These are phyloP conservation scores for Desoria tigrina DNA, from an alignment of 2,888 invertebrate genomes.

Conservation along the genomic window DNA sequence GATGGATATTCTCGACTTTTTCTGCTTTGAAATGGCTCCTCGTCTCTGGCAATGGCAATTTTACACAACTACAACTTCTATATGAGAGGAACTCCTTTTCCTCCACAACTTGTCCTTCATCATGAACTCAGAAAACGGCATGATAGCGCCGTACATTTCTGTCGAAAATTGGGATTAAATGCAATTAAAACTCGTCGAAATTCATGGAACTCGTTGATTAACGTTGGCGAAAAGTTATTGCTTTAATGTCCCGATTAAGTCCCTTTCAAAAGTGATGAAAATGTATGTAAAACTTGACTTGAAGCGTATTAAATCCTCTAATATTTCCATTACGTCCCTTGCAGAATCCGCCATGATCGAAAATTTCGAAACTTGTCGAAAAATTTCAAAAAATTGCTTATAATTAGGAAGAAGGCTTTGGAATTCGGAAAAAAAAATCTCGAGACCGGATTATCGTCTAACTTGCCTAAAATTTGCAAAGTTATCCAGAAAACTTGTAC, in stretches of 20 bases:
- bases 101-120: conserved; percentile 14
- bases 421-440: background rate
- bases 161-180: background rate
- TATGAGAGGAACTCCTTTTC: background rate
- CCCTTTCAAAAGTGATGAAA: too few species aligned
- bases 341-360: conserved; percentile 15
- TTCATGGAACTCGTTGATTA: background rate
- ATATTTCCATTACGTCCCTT: conserved; percentile 16
- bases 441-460: background rate
- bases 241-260: too few species aligned
- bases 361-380: conserved; percentile 12
- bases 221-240: too few species aligned
- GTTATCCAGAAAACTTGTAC: background rate
- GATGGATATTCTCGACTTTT: background rate
- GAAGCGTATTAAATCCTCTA: background rate
- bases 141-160: conserved; percentile 17
- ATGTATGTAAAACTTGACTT: too few species aligned
- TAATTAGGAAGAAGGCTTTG: background rate
- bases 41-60: background rate
- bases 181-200: background rate
- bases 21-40: conserved; percentile 3
- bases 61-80: background rate
- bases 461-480: background rate
- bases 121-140: conserved; percentile 13
- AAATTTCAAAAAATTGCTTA: conserved; percentile 13